phyloP scores from a whole-genome alignment of 2,888 invertebrate species.

The Formica aserva region DNA sequence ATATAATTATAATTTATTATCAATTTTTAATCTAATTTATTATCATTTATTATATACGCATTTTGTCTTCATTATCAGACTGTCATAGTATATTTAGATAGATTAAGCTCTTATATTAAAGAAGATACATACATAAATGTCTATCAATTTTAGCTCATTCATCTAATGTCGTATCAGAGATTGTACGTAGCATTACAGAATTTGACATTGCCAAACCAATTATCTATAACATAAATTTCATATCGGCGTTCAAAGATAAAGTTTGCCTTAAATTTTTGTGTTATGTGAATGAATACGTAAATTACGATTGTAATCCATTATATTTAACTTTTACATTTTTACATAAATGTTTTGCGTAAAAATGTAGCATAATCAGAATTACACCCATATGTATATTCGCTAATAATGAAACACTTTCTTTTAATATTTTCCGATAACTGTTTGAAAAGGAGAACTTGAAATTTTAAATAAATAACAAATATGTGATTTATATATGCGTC shows the following conservation, averaged over 20 bases:
- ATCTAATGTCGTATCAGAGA: conserved; percentile 39
- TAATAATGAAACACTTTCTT: conserved; percentile 1
- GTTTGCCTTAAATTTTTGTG: neutral
- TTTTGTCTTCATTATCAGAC: neutral
- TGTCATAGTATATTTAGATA: neutral
- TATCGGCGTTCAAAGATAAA: neutral
- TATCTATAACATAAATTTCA: conserved; percentile 63
- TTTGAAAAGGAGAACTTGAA: neutral
- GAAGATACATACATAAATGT: neutral
- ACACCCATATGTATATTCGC: neutral
- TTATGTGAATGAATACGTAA: neutral
- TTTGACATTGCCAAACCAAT: conserved; percentile 74
- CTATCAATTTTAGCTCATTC: neutral
- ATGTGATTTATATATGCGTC: neutral
- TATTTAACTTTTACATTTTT: conserved; percentile 1
- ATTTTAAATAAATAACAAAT: neutral
- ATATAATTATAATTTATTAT: neutral
- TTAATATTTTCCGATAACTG: neutral
- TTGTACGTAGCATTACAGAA: conserved; percentile 72
- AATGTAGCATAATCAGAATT: neutral
- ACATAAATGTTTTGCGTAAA: neutral
- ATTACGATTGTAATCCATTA: neutral
- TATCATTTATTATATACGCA: neutral
- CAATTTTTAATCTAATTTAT: neutral
- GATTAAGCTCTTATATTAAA: neutral